These are phyloP conservation scores for Xenopus tropicalis DNA, from an alignment of 2,113 vertebrate species.

Conservation along the genomic window DNA sequence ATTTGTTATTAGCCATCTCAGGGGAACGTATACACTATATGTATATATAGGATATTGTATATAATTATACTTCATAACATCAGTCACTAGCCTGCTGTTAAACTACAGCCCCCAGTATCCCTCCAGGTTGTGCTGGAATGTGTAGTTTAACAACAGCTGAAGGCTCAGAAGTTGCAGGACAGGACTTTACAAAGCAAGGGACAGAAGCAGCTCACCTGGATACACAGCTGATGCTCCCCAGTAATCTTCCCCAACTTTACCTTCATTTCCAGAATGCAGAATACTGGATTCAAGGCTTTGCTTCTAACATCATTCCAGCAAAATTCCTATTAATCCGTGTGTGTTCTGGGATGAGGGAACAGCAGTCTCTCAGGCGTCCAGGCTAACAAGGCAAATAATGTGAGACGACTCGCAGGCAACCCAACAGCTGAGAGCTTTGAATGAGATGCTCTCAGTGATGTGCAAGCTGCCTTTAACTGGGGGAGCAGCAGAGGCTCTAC, in stretches of 20 bases:
- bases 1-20: too few species aligned
- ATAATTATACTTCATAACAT: too few species aligned
- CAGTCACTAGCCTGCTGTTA: too few species aligned
- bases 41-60: too few species aligned
- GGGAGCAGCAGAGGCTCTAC: not conserved
- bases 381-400: slow-evolving; percentile 25
- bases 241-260: slow-evolving; percentile 14
- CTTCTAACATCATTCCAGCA: not conserved
- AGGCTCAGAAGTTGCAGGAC: too few species aligned
- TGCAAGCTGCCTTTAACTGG: slow-evolving; percentile 4
- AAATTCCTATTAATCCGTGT: slow-evolving; percentile 20
- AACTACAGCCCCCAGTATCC: too few species aligned
- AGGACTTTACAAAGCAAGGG: not conserved
- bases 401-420: slow-evolving; percentile 21
- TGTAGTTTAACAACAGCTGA: too few species aligned
- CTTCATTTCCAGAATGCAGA: slow-evolving; percentile 2
- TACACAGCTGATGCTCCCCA: not conserved
- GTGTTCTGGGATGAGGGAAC: slow-evolving; percentile 6
- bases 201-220: not conserved
- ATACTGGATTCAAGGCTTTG: not conserved
- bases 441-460: not conserved
- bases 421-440: slow-evolving; percentile 21
- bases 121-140: too few species aligned
- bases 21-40: too few species aligned
- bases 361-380: not conserved